Conservation (phyloP, 2,888 invertebrate genomes). For the Xylocampa areola region DNA sequence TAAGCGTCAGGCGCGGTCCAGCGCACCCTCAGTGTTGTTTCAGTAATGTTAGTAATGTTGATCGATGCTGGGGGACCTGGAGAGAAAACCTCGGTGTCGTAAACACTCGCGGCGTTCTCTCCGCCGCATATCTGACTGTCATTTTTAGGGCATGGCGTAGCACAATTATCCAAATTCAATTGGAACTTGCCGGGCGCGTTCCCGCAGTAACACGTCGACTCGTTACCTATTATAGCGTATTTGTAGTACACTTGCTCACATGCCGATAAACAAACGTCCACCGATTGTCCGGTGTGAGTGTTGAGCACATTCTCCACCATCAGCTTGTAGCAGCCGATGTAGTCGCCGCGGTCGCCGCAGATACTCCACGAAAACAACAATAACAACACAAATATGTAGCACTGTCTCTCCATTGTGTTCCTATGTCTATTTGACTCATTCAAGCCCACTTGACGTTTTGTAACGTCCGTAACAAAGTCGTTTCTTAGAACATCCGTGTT, state of each 20-base stretch:
- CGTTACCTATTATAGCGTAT: conserved; percentile 83
- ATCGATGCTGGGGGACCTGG: conserved; percentile 93
- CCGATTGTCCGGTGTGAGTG: conserved; percentile 85
- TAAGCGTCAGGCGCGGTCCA: conserved; percentile 90
- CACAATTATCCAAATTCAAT: conserved; percentile 84
- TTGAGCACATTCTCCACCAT: conserved; percentile 76
- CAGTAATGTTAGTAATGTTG: conserved; percentile 89
- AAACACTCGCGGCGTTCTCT: conserved; percentile 91
- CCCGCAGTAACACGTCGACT: conserved; percentile 84
- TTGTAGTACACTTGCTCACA: conserved; percentile 86
- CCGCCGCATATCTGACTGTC: conserved; percentile 92
- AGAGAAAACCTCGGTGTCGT: conserved; percentile 91
- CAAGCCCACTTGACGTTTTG: conserved; percentile 59
- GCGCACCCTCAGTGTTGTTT: conserved; percentile 90
- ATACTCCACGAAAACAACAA: conserved; percentile 59
- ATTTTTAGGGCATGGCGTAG: conserved; percentile 90
- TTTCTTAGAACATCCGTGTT: conserved; percentile 36
- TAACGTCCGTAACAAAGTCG: conserved; percentile 52
- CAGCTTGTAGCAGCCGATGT: conserved; percentile 81
- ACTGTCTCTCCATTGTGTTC: conserved; percentile 77
- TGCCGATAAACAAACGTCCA: conserved; percentile 83
- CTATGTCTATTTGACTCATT: conserved; percentile 69
- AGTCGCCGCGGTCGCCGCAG: conserved; percentile 80
- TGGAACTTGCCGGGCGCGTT: conserved; percentile 82
- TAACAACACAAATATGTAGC: conserved; percentile 60